phyloP scores from a whole-genome alignment of 2,113 vertebrate species.

The Lasiurus borealis region DNA sequence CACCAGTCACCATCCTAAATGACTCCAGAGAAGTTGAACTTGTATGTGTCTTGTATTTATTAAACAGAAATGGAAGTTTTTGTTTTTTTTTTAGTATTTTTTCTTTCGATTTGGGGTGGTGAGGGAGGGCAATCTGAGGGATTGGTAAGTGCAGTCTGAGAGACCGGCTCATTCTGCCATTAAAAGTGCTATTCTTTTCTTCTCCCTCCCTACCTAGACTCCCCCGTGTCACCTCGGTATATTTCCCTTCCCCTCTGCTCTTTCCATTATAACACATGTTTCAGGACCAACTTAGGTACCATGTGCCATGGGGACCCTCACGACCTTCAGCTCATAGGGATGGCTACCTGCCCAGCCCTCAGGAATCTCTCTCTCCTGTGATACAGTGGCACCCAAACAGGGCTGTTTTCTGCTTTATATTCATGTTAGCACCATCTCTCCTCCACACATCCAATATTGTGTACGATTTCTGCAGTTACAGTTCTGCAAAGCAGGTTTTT shows the following conservation, averaged over 20 bases:
- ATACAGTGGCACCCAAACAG: not conserved
- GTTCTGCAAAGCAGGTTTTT: constrained; percentile 48
- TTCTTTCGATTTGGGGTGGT: not conserved
- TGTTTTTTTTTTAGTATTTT: constrained; percentile 30
- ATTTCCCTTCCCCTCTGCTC: not conserved
- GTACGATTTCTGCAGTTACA: constrained; percentile 45
- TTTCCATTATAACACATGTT: not conserved
- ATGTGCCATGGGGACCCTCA: fast-evolving
- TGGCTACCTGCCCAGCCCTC: not conserved
- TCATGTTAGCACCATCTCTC: not conserved
- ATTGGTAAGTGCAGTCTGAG: not conserved
- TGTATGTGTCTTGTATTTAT: not conserved
- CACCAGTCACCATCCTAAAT: not conserved
- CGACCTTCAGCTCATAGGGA: not conserved
- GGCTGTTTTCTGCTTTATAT: constrained; percentile 8
- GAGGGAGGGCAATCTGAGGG: not conserved
- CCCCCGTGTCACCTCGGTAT: not conserved
- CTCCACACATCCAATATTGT: not conserved
- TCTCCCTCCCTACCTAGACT: not conserved
- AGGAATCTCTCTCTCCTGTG: not conserved
- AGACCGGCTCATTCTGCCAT: not conserved
- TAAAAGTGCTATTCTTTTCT: not conserved
- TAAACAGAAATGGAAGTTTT: constrained; percentile 30
- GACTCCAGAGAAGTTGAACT: not conserved
- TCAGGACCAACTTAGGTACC: not conserved